Conservation (phyloP, 2,797 vertebrate species). For the Chloroceryle inda region DNA sequence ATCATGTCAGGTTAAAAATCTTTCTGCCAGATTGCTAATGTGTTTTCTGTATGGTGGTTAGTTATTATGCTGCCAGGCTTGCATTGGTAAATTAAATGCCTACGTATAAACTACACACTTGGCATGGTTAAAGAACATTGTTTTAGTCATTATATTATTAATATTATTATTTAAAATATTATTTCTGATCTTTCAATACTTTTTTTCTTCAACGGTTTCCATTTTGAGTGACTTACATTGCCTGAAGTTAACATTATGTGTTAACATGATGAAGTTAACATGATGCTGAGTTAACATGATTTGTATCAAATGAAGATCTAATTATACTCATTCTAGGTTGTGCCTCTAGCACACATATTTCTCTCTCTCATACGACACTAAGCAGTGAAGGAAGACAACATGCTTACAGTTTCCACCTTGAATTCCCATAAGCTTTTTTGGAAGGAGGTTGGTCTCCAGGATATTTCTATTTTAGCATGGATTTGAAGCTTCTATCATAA, state of each 20-base stretch:
- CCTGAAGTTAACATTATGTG: neutral
- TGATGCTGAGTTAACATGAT: neutral
- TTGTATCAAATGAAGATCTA: neutral
- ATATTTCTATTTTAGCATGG: neutral
- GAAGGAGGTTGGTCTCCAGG: neutral
- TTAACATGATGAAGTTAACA: too few species aligned
- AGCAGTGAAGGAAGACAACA: neutral
- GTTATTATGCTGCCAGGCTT: neutral
- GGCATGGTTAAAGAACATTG: neutral
- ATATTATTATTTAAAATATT: neutral
- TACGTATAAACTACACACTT: neutral
- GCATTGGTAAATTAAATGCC: neutral
- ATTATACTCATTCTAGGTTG: neutral
- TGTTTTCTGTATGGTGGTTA: neutral
- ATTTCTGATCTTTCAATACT: neutral
- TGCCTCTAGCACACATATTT: neutral
- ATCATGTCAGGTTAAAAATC: neutral
- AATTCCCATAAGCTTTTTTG: neutral
- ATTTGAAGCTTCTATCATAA: neutral
- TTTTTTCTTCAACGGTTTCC: neutral
- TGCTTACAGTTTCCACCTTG: neutral
- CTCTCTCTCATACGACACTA: neutral
- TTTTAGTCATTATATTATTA: neutral
- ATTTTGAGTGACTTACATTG: neutral
- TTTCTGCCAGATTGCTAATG: neutral